These are phyloP conservation scores for Penelope pileata DNA, from an alignment of 2,113 vertebrate genomes.

Conservation along the genomic window DNA sequence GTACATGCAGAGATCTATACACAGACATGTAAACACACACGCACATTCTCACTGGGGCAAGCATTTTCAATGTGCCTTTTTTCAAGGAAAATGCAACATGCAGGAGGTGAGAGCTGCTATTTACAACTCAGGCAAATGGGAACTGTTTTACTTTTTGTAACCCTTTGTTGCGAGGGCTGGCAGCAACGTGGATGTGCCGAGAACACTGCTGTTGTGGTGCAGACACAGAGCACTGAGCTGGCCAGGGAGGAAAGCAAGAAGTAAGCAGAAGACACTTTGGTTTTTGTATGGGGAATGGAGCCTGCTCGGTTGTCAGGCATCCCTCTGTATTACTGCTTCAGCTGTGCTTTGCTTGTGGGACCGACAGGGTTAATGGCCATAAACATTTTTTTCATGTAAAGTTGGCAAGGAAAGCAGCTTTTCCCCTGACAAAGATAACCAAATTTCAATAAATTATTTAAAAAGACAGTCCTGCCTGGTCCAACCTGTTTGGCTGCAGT, in stretches of 20 bases:
- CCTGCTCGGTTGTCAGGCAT: not conserved
- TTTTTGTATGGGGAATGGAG: not conserved
- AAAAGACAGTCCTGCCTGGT: not conserved
- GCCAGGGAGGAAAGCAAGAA: not conserved
- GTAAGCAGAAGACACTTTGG: not conserved
- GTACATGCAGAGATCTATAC: not conserved
- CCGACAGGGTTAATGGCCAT: not conserved
- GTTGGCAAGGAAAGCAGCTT: not conserved
- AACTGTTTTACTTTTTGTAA: not conserved
- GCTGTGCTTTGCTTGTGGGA: not conserved
- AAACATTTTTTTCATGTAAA: not conserved
- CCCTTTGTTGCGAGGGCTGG: not conserved
- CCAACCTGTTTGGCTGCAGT: not conserved
- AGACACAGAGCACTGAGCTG: not conserved
- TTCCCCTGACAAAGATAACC: not conserved
- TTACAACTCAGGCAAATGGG: not conserved
- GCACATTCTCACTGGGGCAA: not conserved
- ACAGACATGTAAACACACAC: not conserved
- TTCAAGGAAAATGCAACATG: not conserved
- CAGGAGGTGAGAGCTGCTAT: not conserved
- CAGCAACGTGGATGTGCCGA: fast-evolving
- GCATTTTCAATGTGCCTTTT: not conserved
- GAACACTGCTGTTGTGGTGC: not conserved
- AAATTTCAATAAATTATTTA: slow-evolving; percentile 28
- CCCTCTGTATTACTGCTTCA: not conserved